Percentiles rank a stretch among this genome's conserved stretches.
phyloP scores from a whole-genome alignment of 2,113 vertebrate species.

The Thinocorus orbignyianus region DNA sequence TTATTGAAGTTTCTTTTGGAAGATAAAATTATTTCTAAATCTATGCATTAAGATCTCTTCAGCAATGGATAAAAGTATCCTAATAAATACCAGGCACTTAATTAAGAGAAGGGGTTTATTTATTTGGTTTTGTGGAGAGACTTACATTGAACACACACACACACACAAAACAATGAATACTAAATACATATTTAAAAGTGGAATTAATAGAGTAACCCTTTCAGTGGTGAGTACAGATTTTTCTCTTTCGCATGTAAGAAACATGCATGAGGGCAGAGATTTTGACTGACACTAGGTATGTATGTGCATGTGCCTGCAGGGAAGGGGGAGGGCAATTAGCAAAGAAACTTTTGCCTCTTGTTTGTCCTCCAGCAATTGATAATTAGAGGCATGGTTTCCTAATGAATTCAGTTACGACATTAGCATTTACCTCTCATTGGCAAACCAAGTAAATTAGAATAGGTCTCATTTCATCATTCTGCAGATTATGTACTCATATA shows the following conservation, averaged over 20 bases:
- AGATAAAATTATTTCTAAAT: neutral
- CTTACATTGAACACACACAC: neutral
- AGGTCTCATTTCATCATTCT: neutral
- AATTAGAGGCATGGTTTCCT: neutral
- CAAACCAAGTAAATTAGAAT: neutral
- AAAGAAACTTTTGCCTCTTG: neutral
- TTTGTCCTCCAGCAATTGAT: neutral
- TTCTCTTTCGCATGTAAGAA: neutral
- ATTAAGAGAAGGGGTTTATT: neutral
- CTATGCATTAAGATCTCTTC: neutral
- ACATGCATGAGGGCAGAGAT: neutral
- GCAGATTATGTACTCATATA: neutral
- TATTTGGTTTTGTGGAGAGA: neutral
- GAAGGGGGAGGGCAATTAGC: neutral
- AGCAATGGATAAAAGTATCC: neutral
- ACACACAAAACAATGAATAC: neutral
- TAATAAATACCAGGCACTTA: neutral
- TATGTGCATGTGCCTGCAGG: accelerated
- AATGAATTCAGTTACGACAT: neutral
- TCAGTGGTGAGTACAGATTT: neutral
- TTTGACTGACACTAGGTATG: neutral
- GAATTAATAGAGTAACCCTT: neutral
- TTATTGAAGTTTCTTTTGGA: neutral
- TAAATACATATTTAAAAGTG: neutral
- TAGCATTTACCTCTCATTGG: neutral